phyloP scores from a whole-genome alignment of 2,113 vertebrate genomes.

The Ranitomeya imitator region DNA sequence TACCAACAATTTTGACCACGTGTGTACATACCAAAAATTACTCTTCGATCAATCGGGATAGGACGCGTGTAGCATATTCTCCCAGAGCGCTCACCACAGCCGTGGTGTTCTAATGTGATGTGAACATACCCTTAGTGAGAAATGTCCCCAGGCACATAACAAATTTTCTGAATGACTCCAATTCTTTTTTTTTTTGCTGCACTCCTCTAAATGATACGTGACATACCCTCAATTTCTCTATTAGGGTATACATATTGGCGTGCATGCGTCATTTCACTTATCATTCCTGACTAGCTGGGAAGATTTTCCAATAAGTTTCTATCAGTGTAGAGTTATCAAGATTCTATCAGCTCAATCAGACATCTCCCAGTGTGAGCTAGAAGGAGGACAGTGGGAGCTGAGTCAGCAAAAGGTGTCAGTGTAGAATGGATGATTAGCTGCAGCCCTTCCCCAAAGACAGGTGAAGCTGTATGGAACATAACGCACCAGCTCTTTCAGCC shows the following conservation, averaged over 20 bases:
- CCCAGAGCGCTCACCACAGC: no score
- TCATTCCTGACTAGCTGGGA: slow-evolving; percentile 5
- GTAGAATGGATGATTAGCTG: slow-evolving; percentile 75
- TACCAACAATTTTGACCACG: no score
- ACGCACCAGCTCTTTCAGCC: slow-evolving; percentile 57
- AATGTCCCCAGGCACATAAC: no score
- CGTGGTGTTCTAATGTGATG: no score
- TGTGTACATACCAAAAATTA: no score
- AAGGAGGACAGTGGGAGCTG: slow-evolving; percentile 32
- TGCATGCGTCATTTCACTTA: not conserved
- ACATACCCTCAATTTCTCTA: not conserved
- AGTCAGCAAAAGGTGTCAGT: slow-evolving; percentile 56
- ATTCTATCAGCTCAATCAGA: slow-evolving; percentile 35
- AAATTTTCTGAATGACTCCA: not conserved
- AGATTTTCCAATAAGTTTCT: not conserved
- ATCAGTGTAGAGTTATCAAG: not conserved
- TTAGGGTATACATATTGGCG: not conserved
- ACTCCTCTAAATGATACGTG: not conserved
- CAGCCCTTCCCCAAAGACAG: slow-evolving; percentile 60
- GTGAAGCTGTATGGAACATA: slow-evolving; percentile 62
- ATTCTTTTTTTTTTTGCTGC: not conserved
- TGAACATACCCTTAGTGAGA: no score
- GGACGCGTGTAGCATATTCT: no score
- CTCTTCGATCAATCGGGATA: no score
- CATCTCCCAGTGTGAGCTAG: slow-evolving; percentile 39